A percentile compares a stretch with the other conserved stretches of the same genome.
Evolutionary conservation across 2,888 invertebrate genomes (phyloP).

Genomic region (Gandaritis pyraliata): DNA sequence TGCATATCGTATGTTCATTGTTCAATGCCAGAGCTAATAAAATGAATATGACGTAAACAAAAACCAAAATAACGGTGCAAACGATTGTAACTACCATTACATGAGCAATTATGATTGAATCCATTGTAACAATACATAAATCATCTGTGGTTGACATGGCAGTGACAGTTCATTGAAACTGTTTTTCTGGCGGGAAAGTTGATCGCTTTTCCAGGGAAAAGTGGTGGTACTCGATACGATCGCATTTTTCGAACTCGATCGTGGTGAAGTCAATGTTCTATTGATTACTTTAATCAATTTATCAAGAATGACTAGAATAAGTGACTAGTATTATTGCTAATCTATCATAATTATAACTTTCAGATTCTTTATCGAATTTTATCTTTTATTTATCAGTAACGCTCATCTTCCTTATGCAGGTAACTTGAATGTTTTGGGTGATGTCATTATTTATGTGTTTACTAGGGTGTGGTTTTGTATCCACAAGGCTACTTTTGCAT

Average conservation of each 20-base stretch:
- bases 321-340: constrained; percentile 4
- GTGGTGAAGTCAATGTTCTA: constrained; percentile 29
- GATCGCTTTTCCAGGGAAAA: constrained; percentile 52
- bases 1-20: constrained; percentile 40
- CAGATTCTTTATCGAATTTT: constrained; percentile 8
- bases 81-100: background rate
- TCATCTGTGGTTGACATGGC: constrained; percentile 25
- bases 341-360: constrained; percentile 6
- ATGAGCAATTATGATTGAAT: constrained; percentile 34
- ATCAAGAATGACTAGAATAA: constrained; percentile 4
- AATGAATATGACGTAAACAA: constrained; percentile 16
- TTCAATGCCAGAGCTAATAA: constrained; percentile 13
- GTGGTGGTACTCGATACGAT: constrained; percentile 49
- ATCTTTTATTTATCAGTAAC: background rate
- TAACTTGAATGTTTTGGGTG: background rate
- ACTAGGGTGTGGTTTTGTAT: background rate
- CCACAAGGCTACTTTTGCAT: constrained; percentile 4
- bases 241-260: constrained; percentile 41
- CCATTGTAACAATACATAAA: constrained; percentile 27
- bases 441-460: constrained; percentile 1
- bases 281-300: constrained; percentile 24
- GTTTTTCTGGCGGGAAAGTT: constrained; percentile 52
- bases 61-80: constrained; percentile 16
- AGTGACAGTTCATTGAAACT: constrained; percentile 39
- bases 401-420: too few species aligned